These are phyloP conservation scores for Aspidoscelis tigris DNA, from an alignment of 2,113 vertebrate species.

Conservation along the genomic window DNA sequence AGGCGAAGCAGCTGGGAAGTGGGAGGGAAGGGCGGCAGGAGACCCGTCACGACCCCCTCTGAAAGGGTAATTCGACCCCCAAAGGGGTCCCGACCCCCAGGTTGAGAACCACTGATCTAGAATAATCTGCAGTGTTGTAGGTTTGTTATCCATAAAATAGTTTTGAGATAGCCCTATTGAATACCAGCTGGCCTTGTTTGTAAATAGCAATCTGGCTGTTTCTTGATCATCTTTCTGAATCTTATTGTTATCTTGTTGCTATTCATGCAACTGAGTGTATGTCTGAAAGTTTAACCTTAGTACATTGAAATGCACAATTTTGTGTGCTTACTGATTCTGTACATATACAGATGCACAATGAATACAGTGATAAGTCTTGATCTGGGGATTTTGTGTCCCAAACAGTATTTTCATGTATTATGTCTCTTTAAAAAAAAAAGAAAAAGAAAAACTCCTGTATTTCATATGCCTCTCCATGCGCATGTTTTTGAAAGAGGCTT, in stretches of 20 bases:
- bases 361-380: constrained; percentile 68
- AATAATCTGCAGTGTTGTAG: constrained; percentile 1
- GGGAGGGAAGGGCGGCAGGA: no score
- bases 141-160: not conserved
- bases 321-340: constrained; percentile 79
- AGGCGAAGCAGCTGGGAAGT: no score
- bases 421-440: constrained; percentile 62
- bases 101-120: no score
- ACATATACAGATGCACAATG: constrained; percentile 70
- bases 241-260: constrained; percentile 77
- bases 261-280: constrained; percentile 72
- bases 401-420: constrained; percentile 73
- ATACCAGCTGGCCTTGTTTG: constrained; percentile 77
- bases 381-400: constrained; percentile 68
- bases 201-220: constrained; percentile 78
- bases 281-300: constrained; percentile 71
- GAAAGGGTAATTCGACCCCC: no score
- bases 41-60: no score
- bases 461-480: constrained; percentile 70
- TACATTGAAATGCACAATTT: constrained; percentile 79
- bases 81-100: no score
- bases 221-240: constrained; percentile 77
- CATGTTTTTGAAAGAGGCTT: constrained; percentile 73
- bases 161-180: constrained; percentile 56
- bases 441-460: constrained; percentile 70